Conservation (phyloP, 2,888 invertebrate genomes). For the Synanthedon vespiformis region DNA sequence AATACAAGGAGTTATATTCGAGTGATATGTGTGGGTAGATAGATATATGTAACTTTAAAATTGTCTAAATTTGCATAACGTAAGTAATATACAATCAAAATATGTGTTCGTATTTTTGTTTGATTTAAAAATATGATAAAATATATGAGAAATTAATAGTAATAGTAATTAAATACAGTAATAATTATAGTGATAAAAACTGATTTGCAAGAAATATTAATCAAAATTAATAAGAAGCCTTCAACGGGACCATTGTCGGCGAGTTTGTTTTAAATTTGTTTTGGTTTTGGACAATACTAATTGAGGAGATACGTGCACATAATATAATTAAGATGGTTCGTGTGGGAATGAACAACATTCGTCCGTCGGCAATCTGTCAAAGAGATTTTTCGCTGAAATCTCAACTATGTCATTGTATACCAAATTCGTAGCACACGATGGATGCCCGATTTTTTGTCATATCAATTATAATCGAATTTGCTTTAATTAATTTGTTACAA, state of each 20-base stretch:
- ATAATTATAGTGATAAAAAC: no score
- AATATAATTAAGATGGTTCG: slow-evolving; percentile 17
- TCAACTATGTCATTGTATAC: slow-evolving; percentile 45
- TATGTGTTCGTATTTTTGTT: no score
- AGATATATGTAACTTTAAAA: background rate
- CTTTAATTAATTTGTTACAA: background rate
- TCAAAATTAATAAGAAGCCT: no score
- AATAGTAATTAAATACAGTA: no score
- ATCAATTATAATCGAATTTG: background rate
- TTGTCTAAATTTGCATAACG: no score
- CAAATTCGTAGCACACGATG: slow-evolving; percentile 25
- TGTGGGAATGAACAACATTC: slow-evolving; percentile 62
- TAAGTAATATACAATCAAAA: no score
- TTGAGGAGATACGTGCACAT: slow-evolving; percentile 12
- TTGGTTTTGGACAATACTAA: slow-evolving; percentile 33
- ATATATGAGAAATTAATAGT: no score
- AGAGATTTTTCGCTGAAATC: slow-evolving; percentile 53
- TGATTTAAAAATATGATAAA: no score
- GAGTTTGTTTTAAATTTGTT: slow-evolving; percentile 16
- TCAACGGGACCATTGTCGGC: no score
- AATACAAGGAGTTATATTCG: background rate
- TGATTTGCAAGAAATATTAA: no score
- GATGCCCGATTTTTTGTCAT: background rate
- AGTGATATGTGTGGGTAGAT: background rate
- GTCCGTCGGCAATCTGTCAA: slow-evolving; percentile 51